These are phyloP conservation scores for Leucopternis melanops DNA, from an alignment of 2,113 vertebrate genomes.

Conservation along the genomic window DNA sequence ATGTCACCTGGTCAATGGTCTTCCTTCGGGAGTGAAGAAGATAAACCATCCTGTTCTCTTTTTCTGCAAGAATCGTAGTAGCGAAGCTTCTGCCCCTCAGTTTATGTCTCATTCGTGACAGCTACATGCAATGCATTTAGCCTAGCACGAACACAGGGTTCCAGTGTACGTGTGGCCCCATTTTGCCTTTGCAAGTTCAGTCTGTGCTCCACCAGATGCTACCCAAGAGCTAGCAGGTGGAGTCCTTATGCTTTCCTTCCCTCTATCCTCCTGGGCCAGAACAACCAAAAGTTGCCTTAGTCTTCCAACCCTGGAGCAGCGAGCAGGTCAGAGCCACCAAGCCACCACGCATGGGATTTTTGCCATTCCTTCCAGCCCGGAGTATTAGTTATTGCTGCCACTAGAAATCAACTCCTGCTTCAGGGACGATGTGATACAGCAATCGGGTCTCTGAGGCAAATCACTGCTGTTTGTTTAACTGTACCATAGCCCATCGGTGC, in stretches of 20 bases:
- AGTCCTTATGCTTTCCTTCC: background rate
- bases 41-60: background rate
- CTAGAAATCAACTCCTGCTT: background rate
- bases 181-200: background rate
- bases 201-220: background rate
- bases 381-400: background rate
- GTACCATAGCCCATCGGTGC: background rate
- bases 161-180: fast-evolving
- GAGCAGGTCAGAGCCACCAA: background rate
- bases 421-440: background rate
- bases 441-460: background rate
- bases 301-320: background rate
- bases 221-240: background rate
- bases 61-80: background rate
- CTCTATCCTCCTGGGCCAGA: background rate
- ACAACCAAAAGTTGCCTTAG: background rate
- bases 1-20: background rate
- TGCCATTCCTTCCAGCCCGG: background rate
- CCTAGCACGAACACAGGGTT: background rate
- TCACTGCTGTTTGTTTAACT: background rate
- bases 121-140: background rate
- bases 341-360: background rate
- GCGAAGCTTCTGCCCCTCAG: background rate
- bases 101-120: background rate
- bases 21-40: background rate